A percentile compares a stretch with the other conserved stretches of the same genome.
These are phyloP conservation scores for Centropristis striata DNA, from an alignment of 2,113 vertebrate species.

Conservation along the genomic window DNA sequence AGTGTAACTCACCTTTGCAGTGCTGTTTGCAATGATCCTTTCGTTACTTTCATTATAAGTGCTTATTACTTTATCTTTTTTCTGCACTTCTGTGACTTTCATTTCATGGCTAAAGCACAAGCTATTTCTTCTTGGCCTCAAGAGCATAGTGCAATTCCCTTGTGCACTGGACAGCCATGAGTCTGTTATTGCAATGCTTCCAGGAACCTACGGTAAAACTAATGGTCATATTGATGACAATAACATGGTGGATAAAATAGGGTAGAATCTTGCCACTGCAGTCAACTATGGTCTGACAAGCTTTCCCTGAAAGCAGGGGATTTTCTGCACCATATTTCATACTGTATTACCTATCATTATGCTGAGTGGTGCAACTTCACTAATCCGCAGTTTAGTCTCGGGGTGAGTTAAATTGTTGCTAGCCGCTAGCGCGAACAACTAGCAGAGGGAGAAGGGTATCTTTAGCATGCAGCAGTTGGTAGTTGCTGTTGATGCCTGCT, in stretches of 20 bases:
- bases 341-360: slow-evolving; percentile 36
- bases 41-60: neutral
- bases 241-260: neutral
- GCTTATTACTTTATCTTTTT: neutral
- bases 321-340: slow-evolving; percentile 33
- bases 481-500: slow-evolving; percentile 61
- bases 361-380: slow-evolving; percentile 50
- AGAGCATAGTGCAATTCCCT: neutral
- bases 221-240: slow-evolving; percentile 9
- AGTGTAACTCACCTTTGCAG: neutral
- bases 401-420: slow-evolving; percentile 54
- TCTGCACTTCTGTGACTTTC: neutral
- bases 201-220: neutral
- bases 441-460: slow-evolving; percentile 60
- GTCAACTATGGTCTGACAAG: slow-evolving; percentile 18
- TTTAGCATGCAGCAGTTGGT: slow-evolving; percentile 69
- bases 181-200: neutral
- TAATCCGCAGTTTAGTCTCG: slow-evolving; percentile 60
- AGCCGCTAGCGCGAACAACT: slow-evolving; percentile 46
- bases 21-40: neutral
- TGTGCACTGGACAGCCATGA: neutral
- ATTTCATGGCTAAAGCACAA: neutral
- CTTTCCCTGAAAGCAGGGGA: slow-evolving; percentile 24
- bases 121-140: neutral
- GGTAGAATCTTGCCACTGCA: slow-evolving; percentile 7